Percentiles rank a stretch among this genome's conserved stretches.
Conservation (phyloP, 2,113 vertebrate genomes). For the Lophochroa leadbeateri region DNA sequence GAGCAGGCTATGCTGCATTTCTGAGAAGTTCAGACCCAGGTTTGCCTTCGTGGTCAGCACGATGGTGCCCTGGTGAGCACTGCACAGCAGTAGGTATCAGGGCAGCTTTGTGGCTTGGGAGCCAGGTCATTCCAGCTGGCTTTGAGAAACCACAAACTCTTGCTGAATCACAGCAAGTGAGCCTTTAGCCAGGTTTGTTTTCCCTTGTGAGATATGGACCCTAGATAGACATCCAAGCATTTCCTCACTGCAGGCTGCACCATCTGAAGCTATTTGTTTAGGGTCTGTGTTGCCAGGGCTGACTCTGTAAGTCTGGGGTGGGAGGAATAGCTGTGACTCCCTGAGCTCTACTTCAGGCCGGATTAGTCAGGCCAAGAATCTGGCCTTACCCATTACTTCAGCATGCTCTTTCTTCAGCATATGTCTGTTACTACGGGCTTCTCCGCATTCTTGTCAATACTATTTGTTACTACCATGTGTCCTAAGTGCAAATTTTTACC, state of each 20-base stretch:
- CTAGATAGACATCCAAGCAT: neutral
- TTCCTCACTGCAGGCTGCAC: neutral
- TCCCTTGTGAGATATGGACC: neutral
- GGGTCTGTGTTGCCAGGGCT: neutral
- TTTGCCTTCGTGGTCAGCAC: neutral
- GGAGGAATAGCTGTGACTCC: neutral
- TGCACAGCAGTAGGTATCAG: neutral
- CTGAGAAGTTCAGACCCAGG: neutral
- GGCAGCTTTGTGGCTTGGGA: neutral
- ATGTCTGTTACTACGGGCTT: neutral
- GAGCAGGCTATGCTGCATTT: neutral
- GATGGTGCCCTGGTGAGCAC: neutral
- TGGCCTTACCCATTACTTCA: neutral
- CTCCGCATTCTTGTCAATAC: neutral
- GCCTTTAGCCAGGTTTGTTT: neutral
- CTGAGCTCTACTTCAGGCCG: accelerated
- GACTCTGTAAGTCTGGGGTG: neutral
- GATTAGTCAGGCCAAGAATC: neutral
- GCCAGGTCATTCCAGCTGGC: neutral
- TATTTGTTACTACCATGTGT: neutral
- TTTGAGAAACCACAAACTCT: neutral
- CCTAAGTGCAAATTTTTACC: neutral
- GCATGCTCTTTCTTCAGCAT: neutral
- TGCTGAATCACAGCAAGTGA: neutral
- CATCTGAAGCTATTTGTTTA: neutral